A percentile compares a stretch with the other conserved stretches of the same genome.
Evolutionary conservation across 2,113 vertebrate species (phyloP).

Genomic region (Festucalex cinctus): DNA sequence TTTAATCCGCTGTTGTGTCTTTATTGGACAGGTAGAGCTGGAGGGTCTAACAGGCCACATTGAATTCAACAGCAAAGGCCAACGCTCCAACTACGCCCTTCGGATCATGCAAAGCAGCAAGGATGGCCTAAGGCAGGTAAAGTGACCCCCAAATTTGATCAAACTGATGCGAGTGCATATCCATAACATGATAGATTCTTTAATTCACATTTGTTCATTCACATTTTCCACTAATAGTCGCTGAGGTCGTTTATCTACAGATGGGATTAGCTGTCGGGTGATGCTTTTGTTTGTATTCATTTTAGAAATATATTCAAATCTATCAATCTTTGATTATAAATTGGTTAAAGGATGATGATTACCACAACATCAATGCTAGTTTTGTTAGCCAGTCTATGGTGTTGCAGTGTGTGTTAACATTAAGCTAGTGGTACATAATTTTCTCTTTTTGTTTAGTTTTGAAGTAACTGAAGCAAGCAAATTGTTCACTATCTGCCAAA

Average conservation of each 20-base stretch:
- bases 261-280: background rate
- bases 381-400: too few relatives aligned
- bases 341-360: too few relatives aligned
- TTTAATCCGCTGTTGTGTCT: slow-evolving; percentile 64
- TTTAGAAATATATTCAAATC: too few relatives aligned
- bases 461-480: too few relatives aligned
- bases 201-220: background rate
- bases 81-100: slow-evolving; percentile 92
- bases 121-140: slow-evolving; percentile 89
- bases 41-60: slow-evolving; percentile 99
- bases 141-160: slow-evolving; percentile 37
- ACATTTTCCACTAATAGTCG: background rate
- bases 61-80: slow-evolving; percentile 99
- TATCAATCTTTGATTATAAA: too few relatives aligned
- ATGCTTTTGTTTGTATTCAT: too few relatives aligned
- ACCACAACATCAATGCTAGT: too few relatives aligned
- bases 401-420: too few relatives aligned
- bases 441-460: too few relatives aligned
- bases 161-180: background rate
- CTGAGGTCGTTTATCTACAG: background rate
- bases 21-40: slow-evolving; percentile 97
- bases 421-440: too few relatives aligned
- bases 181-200: background rate
- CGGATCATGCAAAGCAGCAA: slow-evolving; percentile 90
- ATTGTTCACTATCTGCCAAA: too few relatives aligned